Conservation (phyloP, 2,797 vertebrate species). For the Leptodactylus fallax region DNA sequence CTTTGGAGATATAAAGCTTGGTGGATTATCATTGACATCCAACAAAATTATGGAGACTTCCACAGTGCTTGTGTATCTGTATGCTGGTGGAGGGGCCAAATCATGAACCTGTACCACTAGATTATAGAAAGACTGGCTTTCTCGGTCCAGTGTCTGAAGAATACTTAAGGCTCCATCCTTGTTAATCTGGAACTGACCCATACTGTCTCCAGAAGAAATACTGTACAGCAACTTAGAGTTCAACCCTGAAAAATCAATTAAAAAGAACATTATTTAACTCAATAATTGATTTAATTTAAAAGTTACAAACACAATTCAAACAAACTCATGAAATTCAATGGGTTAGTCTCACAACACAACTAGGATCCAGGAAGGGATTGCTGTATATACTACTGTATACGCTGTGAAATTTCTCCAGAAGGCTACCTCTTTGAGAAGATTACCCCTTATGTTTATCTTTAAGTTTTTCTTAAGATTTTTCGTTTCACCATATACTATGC, state of each 20-base stretch:
- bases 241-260: constrained; percentile 75
- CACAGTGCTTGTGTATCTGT: constrained; percentile 89
- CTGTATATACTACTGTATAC: too few relatives aligned
- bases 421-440: too few relatives aligned
- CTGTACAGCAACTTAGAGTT: constrained; percentile 88
- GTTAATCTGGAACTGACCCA: constrained; percentile 84
- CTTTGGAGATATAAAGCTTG: constrained; percentile 87
- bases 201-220: constrained; percentile 89
- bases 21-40: constrained; percentile 93
- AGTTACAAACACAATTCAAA: too few relatives aligned
- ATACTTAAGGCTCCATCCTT: constrained; percentile 80
- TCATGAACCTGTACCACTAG: constrained; percentile 89
- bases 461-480: too few relatives aligned
- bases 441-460: too few relatives aligned
- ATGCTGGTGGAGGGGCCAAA: constrained; percentile 76
- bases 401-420: too few relatives aligned
- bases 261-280: background rate
- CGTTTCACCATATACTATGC: too few relatives aligned
- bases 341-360: background rate
- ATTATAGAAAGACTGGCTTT: constrained; percentile 95
- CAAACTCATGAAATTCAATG: background rate
- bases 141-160: constrained; percentile 84
- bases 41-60: constrained; percentile 94
- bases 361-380: background rate
- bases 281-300: background rate